These are phyloP conservation scores for Chironomus striatipennis DNA, from an alignment of 1,140 invertebrate species.

Conservation along the genomic window DNA sequence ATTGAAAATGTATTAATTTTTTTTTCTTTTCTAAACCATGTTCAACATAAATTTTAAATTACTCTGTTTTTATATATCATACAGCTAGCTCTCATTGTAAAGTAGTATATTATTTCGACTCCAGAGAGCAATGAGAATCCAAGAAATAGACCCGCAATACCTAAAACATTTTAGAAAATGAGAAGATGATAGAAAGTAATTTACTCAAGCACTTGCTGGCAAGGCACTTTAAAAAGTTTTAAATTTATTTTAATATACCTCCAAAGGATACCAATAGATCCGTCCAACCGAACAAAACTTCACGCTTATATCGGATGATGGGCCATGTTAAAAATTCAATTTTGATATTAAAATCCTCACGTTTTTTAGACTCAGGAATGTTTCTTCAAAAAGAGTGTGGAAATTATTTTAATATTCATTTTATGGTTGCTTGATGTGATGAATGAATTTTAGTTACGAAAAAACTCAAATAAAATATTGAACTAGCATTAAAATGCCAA, in stretches of 20 bases:
- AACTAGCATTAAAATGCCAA: neutral
- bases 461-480: no score
- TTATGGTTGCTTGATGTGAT: no score
- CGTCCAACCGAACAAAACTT: conserved; percentile 68
- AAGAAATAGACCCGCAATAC: conserved; percentile 64
- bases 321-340: conserved; percentile 60
- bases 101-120: conserved; percentile 64
- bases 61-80: conserved; percentile 44
- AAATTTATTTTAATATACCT: conserved; percentile 26
- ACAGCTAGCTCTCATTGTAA: conserved; percentile 57
- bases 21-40: neutral
- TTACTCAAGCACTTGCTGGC: no score
- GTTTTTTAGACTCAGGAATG: conserved; percentile 1
- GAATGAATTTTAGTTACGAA: no score
- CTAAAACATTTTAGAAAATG: conserved; percentile 47
- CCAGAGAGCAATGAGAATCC: conserved; percentile 64
- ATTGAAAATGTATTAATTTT: neutral
- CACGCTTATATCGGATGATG: conserved; percentile 60
- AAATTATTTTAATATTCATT: no score
- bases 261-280: conserved; percentile 56
- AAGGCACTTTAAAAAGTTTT: no score
- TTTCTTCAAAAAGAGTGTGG: neutral
- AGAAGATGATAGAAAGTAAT: conserved; percentile 38
- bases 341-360: conserved; percentile 13
- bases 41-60: conserved; percentile 17